Percentiles rank a stretch among this genome's conserved stretches.
Evolutionary conservation across 2,888 invertebrate species (phyloP).

Genomic region (Epirrhoe tristata): DNA sequence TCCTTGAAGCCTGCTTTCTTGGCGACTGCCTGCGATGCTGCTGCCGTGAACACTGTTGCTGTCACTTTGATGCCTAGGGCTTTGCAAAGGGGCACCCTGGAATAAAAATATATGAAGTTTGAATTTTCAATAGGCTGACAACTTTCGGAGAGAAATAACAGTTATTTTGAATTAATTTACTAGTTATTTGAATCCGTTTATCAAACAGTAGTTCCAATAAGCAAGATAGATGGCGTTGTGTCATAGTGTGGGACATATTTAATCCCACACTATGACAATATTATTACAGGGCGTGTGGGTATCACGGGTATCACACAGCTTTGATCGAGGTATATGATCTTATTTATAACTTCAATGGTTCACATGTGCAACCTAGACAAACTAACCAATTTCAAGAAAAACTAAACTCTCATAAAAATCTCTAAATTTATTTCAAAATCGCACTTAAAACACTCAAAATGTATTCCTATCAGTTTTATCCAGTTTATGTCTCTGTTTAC

Average conservation of each 20-base stretch:
- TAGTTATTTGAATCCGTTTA: no score
- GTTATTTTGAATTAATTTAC: no score
- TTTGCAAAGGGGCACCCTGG: constrained; percentile 80
- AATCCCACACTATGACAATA: background rate
- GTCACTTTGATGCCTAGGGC: constrained; percentile 77
- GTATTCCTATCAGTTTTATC: constrained; percentile 62
- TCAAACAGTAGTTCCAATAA: background rate
- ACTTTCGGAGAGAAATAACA: no score
- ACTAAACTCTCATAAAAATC: background rate
- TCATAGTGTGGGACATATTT: no score
- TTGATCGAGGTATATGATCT: no score
- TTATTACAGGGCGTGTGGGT: no score
- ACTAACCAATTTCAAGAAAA: background rate
- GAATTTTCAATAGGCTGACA: no score
- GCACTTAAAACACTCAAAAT: constrained; percentile 50
- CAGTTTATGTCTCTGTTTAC: constrained; percentile 66
- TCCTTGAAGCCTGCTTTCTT: constrained; percentile 78
- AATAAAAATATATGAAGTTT: constrained; percentile 10
- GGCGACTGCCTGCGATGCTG: constrained; percentile 80
- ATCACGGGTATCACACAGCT: no score
- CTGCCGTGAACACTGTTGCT: constrained; percentile 82
- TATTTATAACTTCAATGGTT: no score
- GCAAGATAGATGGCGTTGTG: background rate
- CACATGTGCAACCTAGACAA: no score
- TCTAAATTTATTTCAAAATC: background rate